Evolutionary conservation across 2,113 vertebrate species (phyloP).

Genomic region (Passerina amoena): DNA sequence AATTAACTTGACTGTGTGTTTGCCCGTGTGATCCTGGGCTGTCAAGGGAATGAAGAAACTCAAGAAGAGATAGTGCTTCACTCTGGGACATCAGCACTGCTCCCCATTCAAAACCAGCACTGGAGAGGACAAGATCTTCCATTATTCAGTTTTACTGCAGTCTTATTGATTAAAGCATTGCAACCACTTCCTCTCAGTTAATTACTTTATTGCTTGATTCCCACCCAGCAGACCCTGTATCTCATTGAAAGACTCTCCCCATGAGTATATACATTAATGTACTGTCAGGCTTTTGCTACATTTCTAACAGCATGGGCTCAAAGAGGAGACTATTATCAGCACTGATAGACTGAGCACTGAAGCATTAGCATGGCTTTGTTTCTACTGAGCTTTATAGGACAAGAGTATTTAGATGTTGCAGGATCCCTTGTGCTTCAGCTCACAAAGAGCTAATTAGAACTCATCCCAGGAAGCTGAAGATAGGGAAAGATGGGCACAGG

Average conservation of each 20-base stretch:
- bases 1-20: neutral
- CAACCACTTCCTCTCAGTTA: neutral
- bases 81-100: neutral
- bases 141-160: neutral
- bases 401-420: neutral
- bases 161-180: neutral
- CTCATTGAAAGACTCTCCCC: neutral
- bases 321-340: neutral
- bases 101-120: neutral
- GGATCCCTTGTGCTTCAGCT: neutral
- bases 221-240: neutral
- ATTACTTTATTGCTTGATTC: neutral
- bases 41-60: neutral
- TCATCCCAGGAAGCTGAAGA: neutral
- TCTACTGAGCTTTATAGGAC: neutral
- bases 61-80: neutral
- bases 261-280: neutral
- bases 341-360: neutral
- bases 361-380: neutral
- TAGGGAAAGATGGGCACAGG: neutral
- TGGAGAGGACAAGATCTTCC: neutral
- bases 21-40: neutral
- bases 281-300: neutral
- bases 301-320: neutral
- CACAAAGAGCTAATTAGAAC: neutral